Base-by-base conservation (phyloP, 2,888 invertebrate species). In the Pecten maximus region DNA sequence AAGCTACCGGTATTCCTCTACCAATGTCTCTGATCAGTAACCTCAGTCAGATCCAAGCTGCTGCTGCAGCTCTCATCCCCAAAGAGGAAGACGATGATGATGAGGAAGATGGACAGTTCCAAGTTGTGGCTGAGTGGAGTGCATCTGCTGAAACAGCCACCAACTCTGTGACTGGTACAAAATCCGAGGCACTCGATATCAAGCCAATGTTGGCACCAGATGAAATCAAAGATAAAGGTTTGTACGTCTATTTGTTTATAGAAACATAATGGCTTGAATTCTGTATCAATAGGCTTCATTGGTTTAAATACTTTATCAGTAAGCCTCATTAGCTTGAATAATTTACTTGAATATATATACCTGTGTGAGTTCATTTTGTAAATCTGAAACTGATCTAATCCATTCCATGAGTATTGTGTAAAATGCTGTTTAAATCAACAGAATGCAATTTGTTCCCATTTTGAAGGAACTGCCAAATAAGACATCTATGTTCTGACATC, bases 101-200 rank as follows among this genome's bases (percentile, higher is more conserved):
- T 87, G 95, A 94, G 4, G 94, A 93, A 48, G 94, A 93, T 0
- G 93, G 93, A 12, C 95, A 94, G 19, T 96, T 94, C 91, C 95
- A 94, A 91, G 96, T 96, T n/a, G 93, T 96, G 16, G 95, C 96
- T 10, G 96, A 96, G 90, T 96, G 96, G 96, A 94, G 92, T 12
- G 93, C 88, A 40, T 87, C 90, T 35, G 54, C 86, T 35, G 35
- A 48, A 40, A 28, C 39, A 44, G 87, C 12, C 15, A 88, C 40
- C 19, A 40, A 35, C 19, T n/a, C 88, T 48, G 44, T 28, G 3
- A 23, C 88, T 44, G 19, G 15, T 12, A 12, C 12, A 12, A 44
- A 44, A 44, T 44, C 44, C 12, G 54, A 19, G 19, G 54, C 19
- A 19, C n/a, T n/a, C n/a, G 54, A 87, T 54, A 40, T 39, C 12